Percentiles rank a stretch among this genome's conserved stretches.
Evolutionary conservation across 2,888 invertebrate species (phyloP).

Genomic region (Erebia palarica): DNA sequence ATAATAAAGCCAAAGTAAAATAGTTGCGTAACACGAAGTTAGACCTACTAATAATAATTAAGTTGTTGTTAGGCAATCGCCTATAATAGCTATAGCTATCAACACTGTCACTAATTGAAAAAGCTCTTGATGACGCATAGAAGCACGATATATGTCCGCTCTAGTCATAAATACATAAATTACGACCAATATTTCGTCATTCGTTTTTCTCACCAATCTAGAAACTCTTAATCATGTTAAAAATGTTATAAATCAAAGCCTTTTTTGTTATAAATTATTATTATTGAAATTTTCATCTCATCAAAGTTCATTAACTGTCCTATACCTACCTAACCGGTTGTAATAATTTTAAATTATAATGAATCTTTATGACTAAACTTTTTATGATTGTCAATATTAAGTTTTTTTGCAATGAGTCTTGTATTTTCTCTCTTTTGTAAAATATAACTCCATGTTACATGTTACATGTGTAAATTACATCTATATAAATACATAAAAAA

Average conservation of each 20-base stretch:
- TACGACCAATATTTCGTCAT: constrained; percentile 9
- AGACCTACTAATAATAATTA: too few relatives aligned
- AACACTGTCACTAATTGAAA: constrained; percentile 3
- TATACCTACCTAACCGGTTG: constrained; percentile 2
- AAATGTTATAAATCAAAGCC: constrained; percentile 20
- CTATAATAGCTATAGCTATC: background rate
- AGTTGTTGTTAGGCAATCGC: background rate
- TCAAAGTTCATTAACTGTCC: constrained; percentile 12
- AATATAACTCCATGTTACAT: too few relatives aligned
- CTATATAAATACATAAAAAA: too few relatives aligned
- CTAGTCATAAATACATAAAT: constrained; percentile 7
- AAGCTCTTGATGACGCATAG: constrained; percentile 18
- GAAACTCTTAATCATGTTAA: constrained; percentile 6
- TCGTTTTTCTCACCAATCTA: background rate
- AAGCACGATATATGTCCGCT: constrained; percentile 8
- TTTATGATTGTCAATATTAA: background rate
- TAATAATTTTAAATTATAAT: background rate
- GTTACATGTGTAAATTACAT: too few relatives aligned
- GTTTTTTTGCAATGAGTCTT: background rate
- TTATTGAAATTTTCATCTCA: constrained; percentile 9
- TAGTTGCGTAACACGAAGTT: too few relatives aligned
- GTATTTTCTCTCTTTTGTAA: background rate
- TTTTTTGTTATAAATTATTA: constrained; percentile 6
- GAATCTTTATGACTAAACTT: background rate
- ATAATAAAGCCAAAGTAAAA: too few relatives aligned